A percentile compares a stretch with the other conserved stretches of the same genome.
phyloP scores from a whole-genome alignment of 2,113 vertebrate species.

The Hipposideros armiger region DNA sequence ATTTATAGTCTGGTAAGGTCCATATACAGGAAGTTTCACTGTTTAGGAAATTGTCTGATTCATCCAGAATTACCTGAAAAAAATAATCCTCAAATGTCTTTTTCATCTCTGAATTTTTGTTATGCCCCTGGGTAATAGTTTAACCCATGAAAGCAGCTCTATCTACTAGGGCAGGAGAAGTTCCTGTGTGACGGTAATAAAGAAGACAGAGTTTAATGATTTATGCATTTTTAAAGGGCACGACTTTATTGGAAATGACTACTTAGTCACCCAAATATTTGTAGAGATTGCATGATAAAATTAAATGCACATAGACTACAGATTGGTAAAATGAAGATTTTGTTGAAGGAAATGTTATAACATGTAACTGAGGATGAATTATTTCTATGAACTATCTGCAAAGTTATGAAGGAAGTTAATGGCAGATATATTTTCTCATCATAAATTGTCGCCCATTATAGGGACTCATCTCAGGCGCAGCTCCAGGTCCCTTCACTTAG shows the following conservation, averaged over 20 bases:
- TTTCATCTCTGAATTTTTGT: conserved; percentile 51
- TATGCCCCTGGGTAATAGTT: not conserved
- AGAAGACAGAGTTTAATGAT: not conserved
- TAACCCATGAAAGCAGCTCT: not conserved
- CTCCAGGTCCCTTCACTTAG: conserved; percentile 44
- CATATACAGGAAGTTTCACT: conserved; percentile 34
- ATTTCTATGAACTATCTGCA: conserved; percentile 43
- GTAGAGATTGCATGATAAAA: conserved; percentile 33
- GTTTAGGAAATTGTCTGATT: conserved; percentile 64
- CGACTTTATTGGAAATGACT: conserved; percentile 46
- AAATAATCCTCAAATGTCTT: not conserved
- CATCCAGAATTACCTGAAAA: conserved; percentile 3
- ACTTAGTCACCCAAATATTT: conserved; percentile 55
- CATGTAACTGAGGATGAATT: not conserved
- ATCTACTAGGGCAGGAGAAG: not conserved
- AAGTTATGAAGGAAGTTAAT: conserved; percentile 56
- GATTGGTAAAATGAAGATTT: conserved; percentile 33
- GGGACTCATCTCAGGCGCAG: not conserved
- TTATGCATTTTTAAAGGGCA: conserved; percentile 35
- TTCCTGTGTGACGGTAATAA: not conserved
- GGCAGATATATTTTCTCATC: conserved; percentile 8
- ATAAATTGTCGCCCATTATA: not conserved
- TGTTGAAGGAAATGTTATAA: conserved; percentile 19
- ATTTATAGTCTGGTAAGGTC: not conserved
- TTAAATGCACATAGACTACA: conserved; percentile 12